Base-by-base conservation (phyloP, 2,113 vertebrate genomes). In the Gambusia affinis region DNA sequence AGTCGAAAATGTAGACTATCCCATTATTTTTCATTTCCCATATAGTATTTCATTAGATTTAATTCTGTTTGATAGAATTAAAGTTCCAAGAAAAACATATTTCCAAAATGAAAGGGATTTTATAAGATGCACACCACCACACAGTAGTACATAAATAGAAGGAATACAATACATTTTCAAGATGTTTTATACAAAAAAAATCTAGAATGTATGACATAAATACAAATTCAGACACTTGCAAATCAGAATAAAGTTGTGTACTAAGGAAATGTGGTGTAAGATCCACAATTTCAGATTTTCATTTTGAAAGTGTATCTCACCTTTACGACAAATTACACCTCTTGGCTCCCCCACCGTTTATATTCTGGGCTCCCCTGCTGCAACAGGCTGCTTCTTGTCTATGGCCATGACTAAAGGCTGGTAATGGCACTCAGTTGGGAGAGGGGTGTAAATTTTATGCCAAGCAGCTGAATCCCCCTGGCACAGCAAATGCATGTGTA, bases 301-400 rank as follows among this genome's bases (percentile, higher is more conserved):
- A 65, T 54, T 76, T 35, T 76, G 30, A 68, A 69, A 35, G 33
- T 33, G n/a, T 29, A 67, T 75, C 30, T 80, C 27, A 54, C 67
- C 51, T 64, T 70, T 44, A 60, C 66, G 39, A 64, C 60, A 63
- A 60, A 76, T 76, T 66, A 78, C 29, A 33, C 33, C 61, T 61
- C 39, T 75, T 77, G 63, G 75, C 54, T 72, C 70, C 29, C 73
- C 60, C 8, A 67, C 37, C 76, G 47, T 70, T 74, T 33, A 70
- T 73, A 70, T 70, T 42, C 67, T 71, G 63, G 37, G 61, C 72
- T 67, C 72, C 81, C 62, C 78, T 64, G 72, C 44, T 82, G 73
- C 47, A 70, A 73, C 63, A 44, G 72, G 65, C 57, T 61, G 69
- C 69, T 79, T 64, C 67, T 17, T 78, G 83, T 78, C 66, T 62